phyloP scores from a whole-genome alignment of 2,797 vertebrate species.

The Rhinophrynus dorsalis region DNA sequence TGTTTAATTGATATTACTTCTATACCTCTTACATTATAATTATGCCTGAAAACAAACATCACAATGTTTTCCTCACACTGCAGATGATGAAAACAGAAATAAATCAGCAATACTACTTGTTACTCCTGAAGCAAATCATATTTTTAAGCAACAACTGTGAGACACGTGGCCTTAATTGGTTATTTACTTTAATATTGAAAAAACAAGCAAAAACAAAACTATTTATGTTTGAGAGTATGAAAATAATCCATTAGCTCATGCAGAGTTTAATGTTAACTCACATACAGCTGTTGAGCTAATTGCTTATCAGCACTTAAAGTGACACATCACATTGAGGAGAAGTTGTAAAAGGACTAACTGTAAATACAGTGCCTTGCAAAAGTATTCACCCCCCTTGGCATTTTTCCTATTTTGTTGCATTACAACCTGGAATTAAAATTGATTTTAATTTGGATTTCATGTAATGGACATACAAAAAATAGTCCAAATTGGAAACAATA shows the following conservation, averaged over 20 bases:
- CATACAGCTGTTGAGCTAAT: slow-evolving; percentile 26
- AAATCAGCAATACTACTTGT: slow-evolving; percentile 4
- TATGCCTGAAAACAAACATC: no score
- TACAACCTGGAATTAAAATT: no score
- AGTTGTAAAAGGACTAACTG: background rate
- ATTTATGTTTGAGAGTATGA: slow-evolving; percentile 26
- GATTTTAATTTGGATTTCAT: no score
- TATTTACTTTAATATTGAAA: slow-evolving; percentile 26
- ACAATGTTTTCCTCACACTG: no score
- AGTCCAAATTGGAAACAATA: no score
- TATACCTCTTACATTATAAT: no score
- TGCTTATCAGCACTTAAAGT: slow-evolving; percentile 31
- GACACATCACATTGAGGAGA: slow-evolving; percentile 11
- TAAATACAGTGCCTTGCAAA: no score
- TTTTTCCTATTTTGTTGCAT: no score
- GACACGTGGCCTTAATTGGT: slow-evolving; percentile 14
- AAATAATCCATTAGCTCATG: slow-evolving; percentile 43
- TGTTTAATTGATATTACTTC: no score
- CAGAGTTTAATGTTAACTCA: slow-evolving; percentile 37
- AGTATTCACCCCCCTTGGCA: no score
- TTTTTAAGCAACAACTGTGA: slow-evolving; percentile 35
- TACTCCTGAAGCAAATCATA: slow-evolving; percentile 7
- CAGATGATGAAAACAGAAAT: slow-evolving; percentile 6
- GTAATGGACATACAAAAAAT: no score
- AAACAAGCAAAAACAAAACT: slow-evolving; percentile 27